Evolutionary conservation across 1,140 invertebrate species (phyloP), one percentile per base, ranked within the genome.

Genomic region (Cotesia typhae): DNA sequence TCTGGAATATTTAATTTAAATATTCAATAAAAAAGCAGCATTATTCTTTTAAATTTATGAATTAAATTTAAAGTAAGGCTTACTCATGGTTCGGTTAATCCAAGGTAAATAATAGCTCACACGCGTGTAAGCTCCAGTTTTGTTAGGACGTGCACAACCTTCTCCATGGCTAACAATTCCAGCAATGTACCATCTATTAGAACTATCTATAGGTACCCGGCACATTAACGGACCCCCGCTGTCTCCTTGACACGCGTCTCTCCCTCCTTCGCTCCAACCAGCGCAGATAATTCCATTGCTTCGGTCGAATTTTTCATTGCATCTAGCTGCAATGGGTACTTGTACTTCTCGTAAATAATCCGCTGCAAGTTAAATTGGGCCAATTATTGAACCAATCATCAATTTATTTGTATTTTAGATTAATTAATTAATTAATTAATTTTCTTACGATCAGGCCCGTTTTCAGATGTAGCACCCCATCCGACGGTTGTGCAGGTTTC

Each of bases 91-190:
- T 74, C 88, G 83, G 68, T 86, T 84, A 68, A 96, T 93, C 94
- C 94, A 96, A 55, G 90, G 80, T 3, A 92, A 76, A 80, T 91
- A 94, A n/a, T 90, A 82, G 51, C 90, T 90, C 17, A 95, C 92
- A 82, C 90, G 89, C 0, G 94, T 94, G 76, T 96, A 96, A 70
- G 93, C 93, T n/a, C 94, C 94, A 5, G 94, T 92, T 81, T 94
- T 91, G 69, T 90, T 86, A 37, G 91, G 90, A 71, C 92, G 86
- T 2, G 89, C 95, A 83, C 95, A 96, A 4, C 94, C 94, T 78
- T 92, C 90, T 2, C 96, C 96, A 78, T 94, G 92, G 77, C 92
- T 94, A 0, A 95, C 92, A 20, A 95, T 89, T 0, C 93, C 94
- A 4, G 90, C 93, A 41, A 94, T 81, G 77, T 93, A 94, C 91